Evolutionary conservation across 53 echinoderm and acorn worm species (phyloP).

Genomic region (Luidia sarsii): DNA sequence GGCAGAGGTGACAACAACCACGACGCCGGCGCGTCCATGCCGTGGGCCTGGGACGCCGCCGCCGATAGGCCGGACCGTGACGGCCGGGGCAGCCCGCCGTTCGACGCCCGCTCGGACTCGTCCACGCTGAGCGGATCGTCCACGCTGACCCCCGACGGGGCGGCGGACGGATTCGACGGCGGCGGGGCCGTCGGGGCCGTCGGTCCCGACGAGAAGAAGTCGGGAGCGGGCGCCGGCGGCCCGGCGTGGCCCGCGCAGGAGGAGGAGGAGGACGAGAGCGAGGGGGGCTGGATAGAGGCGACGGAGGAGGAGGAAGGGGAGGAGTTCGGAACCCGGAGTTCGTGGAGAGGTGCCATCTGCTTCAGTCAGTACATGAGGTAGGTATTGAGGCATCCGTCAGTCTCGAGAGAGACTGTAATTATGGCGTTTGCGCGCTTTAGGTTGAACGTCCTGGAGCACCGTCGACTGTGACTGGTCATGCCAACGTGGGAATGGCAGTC

Average conservation of each 20-base stretch:
- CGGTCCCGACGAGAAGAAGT: not conserved
- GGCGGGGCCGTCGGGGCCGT: not conserved
- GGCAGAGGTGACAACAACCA: no score
- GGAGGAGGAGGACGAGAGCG: not conserved
- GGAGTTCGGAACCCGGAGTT: not conserved
- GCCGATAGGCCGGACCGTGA: not conserved
- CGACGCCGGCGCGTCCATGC: not conserved
- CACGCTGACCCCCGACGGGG: constrained; percentile 7
- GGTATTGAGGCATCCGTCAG: not conserved
- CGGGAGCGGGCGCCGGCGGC: not conserved
- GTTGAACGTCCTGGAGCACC: no score
- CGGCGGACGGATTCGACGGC: not conserved
- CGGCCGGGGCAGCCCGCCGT: constrained; percentile 15
- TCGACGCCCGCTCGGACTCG: not conserved
- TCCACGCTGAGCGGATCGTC: not conserved
- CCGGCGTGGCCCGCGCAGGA: no score
- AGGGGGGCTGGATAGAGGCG: not conserved
- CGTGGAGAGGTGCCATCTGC: constrained; percentile 52
- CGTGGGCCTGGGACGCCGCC: no score
- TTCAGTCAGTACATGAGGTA: constrained; percentile 43
- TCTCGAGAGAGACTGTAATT: not conserved
- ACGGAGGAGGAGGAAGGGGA: not conserved
- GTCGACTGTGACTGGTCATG: no score
- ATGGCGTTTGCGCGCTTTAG: no score
- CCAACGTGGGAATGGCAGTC: no score